Conservation (phyloP, 2,888 invertebrate genomes). For the Pachydiplax longipennis region DNA sequence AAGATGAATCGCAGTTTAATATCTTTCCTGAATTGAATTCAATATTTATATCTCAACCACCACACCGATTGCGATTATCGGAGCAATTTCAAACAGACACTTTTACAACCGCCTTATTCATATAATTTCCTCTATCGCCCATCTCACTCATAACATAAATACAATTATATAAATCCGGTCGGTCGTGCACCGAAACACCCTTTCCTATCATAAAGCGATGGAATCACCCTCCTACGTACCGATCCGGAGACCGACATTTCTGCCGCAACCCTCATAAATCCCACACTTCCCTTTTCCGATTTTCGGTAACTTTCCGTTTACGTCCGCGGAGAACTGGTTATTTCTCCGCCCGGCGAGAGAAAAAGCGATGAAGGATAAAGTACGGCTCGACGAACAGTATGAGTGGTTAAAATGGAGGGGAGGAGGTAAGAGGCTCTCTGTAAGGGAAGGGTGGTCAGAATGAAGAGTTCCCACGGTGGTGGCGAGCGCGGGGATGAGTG, state of each 20-base stretch:
- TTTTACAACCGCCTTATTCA: no score
- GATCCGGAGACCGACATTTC: background rate
- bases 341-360: background rate
- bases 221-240: background rate
- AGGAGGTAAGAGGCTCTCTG: background rate
- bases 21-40: no score
- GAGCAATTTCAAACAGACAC: no score
- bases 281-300: background rate
- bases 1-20: no score
- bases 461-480: slow-evolving; percentile 35
- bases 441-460: background rate
- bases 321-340: no score
- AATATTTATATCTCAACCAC: no score
- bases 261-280: background rate
- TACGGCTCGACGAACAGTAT: background rate
- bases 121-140: no score
- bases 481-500: background rate
- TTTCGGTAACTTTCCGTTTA: no score
- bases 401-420: background rate
- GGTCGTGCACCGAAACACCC: no score
- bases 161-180: no score
- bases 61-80: no score
- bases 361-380: background rate
- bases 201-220: background rate
- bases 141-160: no score